Evolutionary conservation across 2,113 vertebrate species (phyloP), one percentile per base, ranked within the genome.

Genomic region (Serilophus lunatus): DNA sequence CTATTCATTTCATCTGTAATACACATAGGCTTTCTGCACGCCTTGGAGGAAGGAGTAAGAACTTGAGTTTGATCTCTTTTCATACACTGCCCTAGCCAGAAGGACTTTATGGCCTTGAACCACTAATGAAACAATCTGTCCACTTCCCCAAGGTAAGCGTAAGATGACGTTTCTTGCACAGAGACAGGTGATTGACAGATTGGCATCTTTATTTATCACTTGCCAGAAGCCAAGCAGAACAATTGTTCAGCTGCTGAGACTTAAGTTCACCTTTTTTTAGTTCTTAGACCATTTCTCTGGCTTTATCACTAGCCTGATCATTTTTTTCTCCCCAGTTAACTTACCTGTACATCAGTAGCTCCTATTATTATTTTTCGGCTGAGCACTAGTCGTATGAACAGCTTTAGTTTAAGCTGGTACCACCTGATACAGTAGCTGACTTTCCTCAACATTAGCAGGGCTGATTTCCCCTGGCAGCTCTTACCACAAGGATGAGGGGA

Each of bases 91-190:
- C 85, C 75, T 80, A 77, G 85, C 92, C 93, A 66, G 92, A 64
- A 91, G 94, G 87, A 36, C 44, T 79, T 13, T 42, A 72, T 65
- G 92, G 89, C 91, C 84, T 89, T 69, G 87, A 82, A 89, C 74
- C 84, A 63, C 70, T 91, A 72, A 91, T 76, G 90, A 94, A 94
- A 76, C 93, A 63, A 72, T 87, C 77, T 92, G 92, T 56, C 91
- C 66, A 3, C 47, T 66, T 72, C 78, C 87, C 75, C 70, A 50
- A 31, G 84, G 87, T 72, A 50, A 85, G 65, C 31, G 4, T 31
- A 50, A 20, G 19, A 35, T 54, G 63, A 6, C 63, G 5, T 35
- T 44, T 23, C 59, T 59, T 47, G 75, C 54, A 56, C 60, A 45
- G 69, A 72, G 75, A 18, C 44, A 51, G n/a, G 57, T 24, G 83